phyloP scores from a whole-genome alignment of 2,888 invertebrate genomes.

The Drosophila subquinaria region DNA sequence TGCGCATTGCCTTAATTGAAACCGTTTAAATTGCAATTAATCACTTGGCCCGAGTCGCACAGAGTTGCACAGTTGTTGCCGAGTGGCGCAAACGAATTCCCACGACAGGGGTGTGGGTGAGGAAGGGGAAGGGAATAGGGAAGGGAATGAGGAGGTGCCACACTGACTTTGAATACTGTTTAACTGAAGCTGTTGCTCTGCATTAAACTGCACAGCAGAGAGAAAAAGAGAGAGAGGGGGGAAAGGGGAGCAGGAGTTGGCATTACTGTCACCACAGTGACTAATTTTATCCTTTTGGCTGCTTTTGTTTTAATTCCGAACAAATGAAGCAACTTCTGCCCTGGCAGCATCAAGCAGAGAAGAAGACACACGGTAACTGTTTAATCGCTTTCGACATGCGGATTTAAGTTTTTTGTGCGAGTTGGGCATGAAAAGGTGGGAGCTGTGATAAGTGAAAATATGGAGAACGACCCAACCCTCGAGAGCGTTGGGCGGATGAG shows the following conservation, averaged over 20 bases:
- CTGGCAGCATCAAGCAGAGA: constrained; percentile 13
- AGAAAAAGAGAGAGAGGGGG: background rate
- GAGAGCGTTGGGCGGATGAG: constrained; percentile 62
- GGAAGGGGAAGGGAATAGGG: background rate
- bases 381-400: constrained; percentile 86
- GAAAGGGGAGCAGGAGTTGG: constrained; percentile 20
- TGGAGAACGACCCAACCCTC: constrained; percentile 50
- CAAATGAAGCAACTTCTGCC: constrained; percentile 62
- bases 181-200: constrained; percentile 27
- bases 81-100: constrained; percentile 77
- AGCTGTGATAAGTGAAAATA: constrained; percentile 76
- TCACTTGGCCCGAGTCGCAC: constrained; percentile 65
- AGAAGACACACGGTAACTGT: constrained; percentile 65
- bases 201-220: constrained; percentile 44
- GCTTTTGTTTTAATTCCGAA: constrained; percentile 78
- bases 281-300: constrained; percentile 81
- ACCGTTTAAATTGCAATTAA: constrained; percentile 85
- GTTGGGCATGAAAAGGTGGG: constrained; percentile 51
- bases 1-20: constrained; percentile 83
- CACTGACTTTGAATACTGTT: constrained; percentile 32
- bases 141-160: constrained; percentile 18
- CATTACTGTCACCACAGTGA: constrained; percentile 80
- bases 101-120: constrained; percentile 11
- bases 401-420: constrained; percentile 83
- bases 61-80: constrained; percentile 78